phyloP scores from a whole-genome alignment of 2,113 vertebrate genomes.

The Perca flavescens region DNA sequence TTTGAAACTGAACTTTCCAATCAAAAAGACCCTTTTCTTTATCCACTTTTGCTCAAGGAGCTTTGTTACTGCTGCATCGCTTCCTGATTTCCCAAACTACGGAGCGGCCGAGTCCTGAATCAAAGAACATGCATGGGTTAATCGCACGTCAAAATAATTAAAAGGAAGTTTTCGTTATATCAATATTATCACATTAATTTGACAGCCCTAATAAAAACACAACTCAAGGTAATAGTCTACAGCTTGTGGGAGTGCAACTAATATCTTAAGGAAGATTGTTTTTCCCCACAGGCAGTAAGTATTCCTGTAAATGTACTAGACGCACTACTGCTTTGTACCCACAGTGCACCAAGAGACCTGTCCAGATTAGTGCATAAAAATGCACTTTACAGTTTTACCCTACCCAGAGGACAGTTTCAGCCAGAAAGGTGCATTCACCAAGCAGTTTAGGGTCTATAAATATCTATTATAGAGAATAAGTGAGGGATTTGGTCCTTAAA shows the following conservation, averaged over 20 bases:
- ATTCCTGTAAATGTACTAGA: constrained; percentile 7
- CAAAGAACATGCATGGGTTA: no score
- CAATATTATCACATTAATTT: no score
- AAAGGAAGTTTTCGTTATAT: no score
- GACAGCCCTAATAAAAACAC: not conserved
- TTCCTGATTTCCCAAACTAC: no score
- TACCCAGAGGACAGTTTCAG: constrained; percentile 43
- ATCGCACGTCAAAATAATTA: no score
- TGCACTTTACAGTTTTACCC: constrained; percentile 42
- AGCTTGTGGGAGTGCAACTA: not conserved
- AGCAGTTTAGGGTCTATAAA: constrained; percentile 25
- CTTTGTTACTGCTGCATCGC: no score
- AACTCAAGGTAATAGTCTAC: not conserved
- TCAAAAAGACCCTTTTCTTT: no score
- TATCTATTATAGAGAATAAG: constrained; percentile 26
- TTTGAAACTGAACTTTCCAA: no score
- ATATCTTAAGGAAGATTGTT: constrained; percentile 15
- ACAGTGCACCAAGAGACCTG: constrained; percentile 31
- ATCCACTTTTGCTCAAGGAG: no score
- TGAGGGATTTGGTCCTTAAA: constrained; percentile 3
- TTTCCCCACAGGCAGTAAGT: not conserved
- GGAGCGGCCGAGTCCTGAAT: no score
- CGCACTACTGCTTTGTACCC: constrained; percentile 31
- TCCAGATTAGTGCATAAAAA: constrained; percentile 36
- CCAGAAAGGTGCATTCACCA: constrained; percentile 33